Conservation (phyloP, 2,113 vertebrate species). For the Boulengeromyrus knoepffleri region DNA sequence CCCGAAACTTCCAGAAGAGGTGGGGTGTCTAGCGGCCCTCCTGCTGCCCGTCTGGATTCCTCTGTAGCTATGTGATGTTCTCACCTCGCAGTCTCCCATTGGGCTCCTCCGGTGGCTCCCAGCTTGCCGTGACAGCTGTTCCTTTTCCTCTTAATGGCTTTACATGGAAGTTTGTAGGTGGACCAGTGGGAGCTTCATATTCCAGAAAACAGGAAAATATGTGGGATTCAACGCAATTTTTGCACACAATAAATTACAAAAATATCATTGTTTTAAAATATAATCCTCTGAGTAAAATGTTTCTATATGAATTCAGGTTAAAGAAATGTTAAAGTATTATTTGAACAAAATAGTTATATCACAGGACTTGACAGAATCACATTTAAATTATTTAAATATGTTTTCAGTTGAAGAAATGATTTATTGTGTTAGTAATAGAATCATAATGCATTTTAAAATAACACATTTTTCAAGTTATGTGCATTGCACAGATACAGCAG, state of each 20-base stretch:
- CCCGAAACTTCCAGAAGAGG: neutral
- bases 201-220: slow-evolving; percentile 28
- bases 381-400: neutral
- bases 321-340: neutral
- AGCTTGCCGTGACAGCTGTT: slow-evolving; percentile 79
- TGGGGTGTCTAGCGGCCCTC: neutral
- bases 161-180: slow-evolving; percentile 88
- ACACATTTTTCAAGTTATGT: neutral
- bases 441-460: neutral
- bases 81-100: slow-evolving; percentile 90
- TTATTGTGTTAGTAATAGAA: neutral
- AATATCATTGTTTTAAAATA: neutral
- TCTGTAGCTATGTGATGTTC: neutral
- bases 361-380: neutral
- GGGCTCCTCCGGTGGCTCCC: slow-evolving; percentile 82
- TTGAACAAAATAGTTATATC: neutral
- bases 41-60: neutral
- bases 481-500: neutral
- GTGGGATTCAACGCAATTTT: neutral
- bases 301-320: neutral
- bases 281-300: neutral
- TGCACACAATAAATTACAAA: neutral
- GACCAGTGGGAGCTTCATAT: slow-evolving; percentile 74
- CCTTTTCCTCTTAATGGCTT: slow-evolving; percentile 78
- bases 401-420: neutral